Evolutionary conservation across 2,797 vertebrate genomes (phyloP).

Genomic region (Syndactyla subalaris): DNA sequence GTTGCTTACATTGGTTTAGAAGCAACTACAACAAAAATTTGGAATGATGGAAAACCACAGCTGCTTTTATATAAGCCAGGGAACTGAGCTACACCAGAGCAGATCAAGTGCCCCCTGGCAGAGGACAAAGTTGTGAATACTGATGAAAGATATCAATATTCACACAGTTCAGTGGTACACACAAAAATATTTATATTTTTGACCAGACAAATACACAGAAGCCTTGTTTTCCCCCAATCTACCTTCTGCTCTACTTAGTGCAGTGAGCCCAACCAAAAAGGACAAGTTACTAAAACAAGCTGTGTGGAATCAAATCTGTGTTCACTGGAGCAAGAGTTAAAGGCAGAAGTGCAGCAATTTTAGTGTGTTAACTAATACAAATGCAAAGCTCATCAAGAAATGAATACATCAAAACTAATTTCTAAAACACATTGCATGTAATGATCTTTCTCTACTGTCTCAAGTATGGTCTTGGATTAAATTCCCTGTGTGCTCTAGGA

Average conservation of each 20-base stretch:
- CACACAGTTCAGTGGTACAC: not conserved
- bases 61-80: not conserved
- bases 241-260: slow-evolving; percentile 56
- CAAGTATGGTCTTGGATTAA: not conserved
- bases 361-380: not conserved
- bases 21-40: not conserved
- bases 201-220: not conserved
- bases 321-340: not conserved
- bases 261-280: slow-evolving; percentile 43
- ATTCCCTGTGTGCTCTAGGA: not conserved
- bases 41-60: not conserved
- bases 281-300: slow-evolving; percentile 42
- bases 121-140: not conserved
- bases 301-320: not conserved
- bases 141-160: not conserved
- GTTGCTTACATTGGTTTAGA: not conserved
- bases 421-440: not conserved
- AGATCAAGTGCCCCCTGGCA: not conserved
- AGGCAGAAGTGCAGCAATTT: not conserved
- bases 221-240: not conserved
- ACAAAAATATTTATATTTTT: not conserved
- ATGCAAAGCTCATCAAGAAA: not conserved
- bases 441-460: not conserved
- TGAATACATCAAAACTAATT: not conserved
- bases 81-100: not conserved